Percentiles rank a stretch among this genome's conserved stretches.
Conservation (phyloP, 2,888 invertebrate genomes). For the Auanema freiburgensis region DNA sequence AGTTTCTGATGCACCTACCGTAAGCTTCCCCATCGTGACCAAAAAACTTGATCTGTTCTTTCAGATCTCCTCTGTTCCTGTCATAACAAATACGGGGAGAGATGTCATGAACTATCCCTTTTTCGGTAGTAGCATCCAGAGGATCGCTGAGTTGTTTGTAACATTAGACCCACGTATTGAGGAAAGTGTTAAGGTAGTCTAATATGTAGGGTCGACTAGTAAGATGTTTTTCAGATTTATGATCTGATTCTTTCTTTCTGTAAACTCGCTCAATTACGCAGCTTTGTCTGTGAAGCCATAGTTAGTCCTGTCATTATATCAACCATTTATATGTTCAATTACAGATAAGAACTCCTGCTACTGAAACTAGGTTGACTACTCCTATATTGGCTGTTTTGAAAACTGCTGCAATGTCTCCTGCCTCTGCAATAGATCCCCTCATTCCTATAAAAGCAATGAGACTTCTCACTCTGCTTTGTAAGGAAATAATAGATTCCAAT, state of each 20-base stretch:
- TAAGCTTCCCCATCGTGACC: slow-evolving; percentile 5
- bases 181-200: slow-evolving; percentile 47
- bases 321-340: no score
- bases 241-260: slow-evolving; percentile 66
- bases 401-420: slow-evolving; percentile 61
- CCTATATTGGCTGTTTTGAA: slow-evolving; percentile 32
- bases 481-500: slow-evolving; percentile 33
- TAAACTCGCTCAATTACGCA: slow-evolving; percentile 58
- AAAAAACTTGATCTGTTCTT: neutral
- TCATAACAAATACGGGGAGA: slow-evolving; percentile 49
- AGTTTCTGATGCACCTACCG: slow-evolving; percentile 40
- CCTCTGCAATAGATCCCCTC: slow-evolving; percentile 43
- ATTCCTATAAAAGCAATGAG: slow-evolving; percentile 48
- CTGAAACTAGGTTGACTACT: slow-evolving; percentile 33
- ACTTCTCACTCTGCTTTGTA: slow-evolving; percentile 33
- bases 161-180: slow-evolving; percentile 50
- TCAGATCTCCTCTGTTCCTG: slow-evolving; percentile 36
- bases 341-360: slow-evolving; percentile 15
- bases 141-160: slow-evolving; percentile 43
- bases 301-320: slow-evolving; percentile 20
- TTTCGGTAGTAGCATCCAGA: slow-evolving; percentile 50
- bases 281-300: slow-evolving; percentile 45
- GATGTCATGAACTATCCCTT: slow-evolving; percentile 50
- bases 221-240: slow-evolving; percentile 61
- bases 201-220: neutral